A percentile compares a stretch with the other conserved stretches of the same genome.
These are phyloP conservation scores for Caenorhabditis imperialis DNA, from an alignment of 2,888 invertebrate species.

Conservation along the genomic window DNA sequence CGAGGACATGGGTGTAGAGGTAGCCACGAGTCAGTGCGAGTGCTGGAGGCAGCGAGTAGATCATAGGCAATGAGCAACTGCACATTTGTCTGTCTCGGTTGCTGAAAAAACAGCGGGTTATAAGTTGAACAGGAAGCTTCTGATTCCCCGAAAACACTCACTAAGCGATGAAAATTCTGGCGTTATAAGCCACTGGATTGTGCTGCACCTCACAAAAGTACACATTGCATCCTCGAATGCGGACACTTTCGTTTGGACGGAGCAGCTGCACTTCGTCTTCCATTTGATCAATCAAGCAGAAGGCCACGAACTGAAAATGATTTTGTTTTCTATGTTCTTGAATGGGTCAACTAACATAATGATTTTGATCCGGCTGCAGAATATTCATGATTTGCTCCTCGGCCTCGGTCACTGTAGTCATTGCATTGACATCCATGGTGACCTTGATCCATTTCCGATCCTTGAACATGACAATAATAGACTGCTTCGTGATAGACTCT, in stretches of 20 bases:
- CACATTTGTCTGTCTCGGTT: constrained; percentile 36
- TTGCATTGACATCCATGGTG: constrained; percentile 57
- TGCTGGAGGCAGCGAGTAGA: constrained; percentile 36
- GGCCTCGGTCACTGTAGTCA: constrained; percentile 61
- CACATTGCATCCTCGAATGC: constrained; percentile 27
- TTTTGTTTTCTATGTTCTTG: background rate
- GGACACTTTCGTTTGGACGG: constrained; percentile 42
- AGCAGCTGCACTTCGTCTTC: constrained; percentile 50
- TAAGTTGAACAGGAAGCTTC: no score
- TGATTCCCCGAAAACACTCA: constrained; percentile 13
- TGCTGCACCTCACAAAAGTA: constrained; percentile 55
- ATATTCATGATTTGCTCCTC: constrained; percentile 49
- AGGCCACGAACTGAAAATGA: constrained; percentile 50
- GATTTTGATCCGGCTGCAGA: constrained; percentile 31
- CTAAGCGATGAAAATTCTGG: constrained; percentile 37
- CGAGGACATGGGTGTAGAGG: constrained; percentile 10
- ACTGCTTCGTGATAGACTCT: constrained; percentile 80
- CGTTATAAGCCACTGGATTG: constrained; percentile 8
- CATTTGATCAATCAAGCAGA: constrained; percentile 22
- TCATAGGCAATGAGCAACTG: constrained; percentile 43
- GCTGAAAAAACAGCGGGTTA: constrained; percentile 34
- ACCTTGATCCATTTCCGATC: constrained; percentile 75
- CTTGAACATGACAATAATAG: constrained; percentile 77
- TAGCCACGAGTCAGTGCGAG: constrained; percentile 23
- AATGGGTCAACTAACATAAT: constrained; percentile 17